Percentiles rank a stretch among this genome's conserved stretches.
These are phyloP conservation scores for Cygnus olor DNA, from an alignment of 2,797 vertebrate genomes.

Conservation along the genomic window DNA sequence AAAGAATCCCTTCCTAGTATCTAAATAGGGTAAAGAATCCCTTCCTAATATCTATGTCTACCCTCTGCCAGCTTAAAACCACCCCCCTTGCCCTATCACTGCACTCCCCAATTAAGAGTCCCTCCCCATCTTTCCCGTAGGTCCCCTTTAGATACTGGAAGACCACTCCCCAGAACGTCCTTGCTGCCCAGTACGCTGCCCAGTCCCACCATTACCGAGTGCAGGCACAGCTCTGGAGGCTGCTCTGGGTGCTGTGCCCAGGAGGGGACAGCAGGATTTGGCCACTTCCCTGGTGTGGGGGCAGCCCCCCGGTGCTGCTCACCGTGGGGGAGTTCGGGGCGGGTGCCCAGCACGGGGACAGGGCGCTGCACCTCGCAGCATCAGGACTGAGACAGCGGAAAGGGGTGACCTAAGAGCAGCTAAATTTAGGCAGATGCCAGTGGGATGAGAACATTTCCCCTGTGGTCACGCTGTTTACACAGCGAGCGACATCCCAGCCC, in stretches of 20 bases:
- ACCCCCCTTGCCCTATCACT: background rate
- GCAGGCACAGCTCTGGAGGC: background rate
- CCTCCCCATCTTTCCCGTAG: no score
- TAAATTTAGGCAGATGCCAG: conserved; percentile 61
- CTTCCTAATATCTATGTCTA: no score
- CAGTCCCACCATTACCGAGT: background rate
- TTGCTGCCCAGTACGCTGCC: background rate
- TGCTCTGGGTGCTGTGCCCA: background rate
- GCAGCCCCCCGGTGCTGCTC: rapidly evolving
- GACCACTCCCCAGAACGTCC: no score
- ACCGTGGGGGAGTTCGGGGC: rapidly evolving
- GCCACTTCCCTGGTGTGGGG: rapidly evolving
- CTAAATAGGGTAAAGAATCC: no score
- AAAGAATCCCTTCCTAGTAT: no score
- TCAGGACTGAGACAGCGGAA: background rate
- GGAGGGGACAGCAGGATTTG: background rate
- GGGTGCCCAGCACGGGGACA: rapidly evolving
- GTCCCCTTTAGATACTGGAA: no score
- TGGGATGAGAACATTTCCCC: conserved; percentile 58
- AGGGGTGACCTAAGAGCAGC: conserved; percentile 36
- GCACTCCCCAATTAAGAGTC: no score
- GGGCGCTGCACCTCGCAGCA: background rate
- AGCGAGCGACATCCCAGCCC: background rate
- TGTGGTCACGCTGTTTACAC: conserved; percentile 47
- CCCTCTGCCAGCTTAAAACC: background rate